Evolutionary conservation across 2,113 vertebrate genomes (phyloP).

Genomic region (Mionectes macconnelli): DNA sequence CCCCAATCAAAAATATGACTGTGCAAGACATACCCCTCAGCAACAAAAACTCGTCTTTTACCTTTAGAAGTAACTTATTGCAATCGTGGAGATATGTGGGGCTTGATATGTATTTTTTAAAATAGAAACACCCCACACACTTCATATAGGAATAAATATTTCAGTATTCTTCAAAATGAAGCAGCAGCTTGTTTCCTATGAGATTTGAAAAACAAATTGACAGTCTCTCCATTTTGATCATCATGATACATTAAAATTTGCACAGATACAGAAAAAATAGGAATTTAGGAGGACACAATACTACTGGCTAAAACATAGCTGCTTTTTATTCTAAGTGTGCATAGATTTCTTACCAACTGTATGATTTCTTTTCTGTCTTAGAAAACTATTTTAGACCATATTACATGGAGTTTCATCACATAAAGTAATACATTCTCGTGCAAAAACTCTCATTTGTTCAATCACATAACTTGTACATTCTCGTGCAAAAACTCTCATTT

Average conservation of each 20-base stretch:
- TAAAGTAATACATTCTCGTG: neutral
- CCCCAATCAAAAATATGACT: neutral
- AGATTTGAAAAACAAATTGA: neutral
- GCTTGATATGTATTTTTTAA: neutral
- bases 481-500: too few species aligned
- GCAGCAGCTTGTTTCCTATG: neutral
- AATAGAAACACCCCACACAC: neutral
- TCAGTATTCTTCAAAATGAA: neutral
- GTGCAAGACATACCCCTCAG: neutral
- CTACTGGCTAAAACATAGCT: neutral
- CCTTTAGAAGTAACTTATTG: neutral
- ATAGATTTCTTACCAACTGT: neutral
- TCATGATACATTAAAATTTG: neutral
- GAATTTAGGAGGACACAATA: neutral
- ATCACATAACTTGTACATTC: neutral
- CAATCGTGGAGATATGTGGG: neutral
- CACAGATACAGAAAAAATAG: neutral
- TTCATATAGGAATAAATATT: neutral
- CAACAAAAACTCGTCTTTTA: neutral
- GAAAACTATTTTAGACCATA: neutral
- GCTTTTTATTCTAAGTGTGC: neutral
- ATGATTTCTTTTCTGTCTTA: neutral
- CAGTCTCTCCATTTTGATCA: neutral
- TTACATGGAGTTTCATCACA: neutral
- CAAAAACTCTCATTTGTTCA: neutral